A percentile compares a stretch with the other conserved stretches of the same genome.
Conservation (phyloP, 2,113 vertebrate species). For the Sylvilagus bachmani region DNA sequence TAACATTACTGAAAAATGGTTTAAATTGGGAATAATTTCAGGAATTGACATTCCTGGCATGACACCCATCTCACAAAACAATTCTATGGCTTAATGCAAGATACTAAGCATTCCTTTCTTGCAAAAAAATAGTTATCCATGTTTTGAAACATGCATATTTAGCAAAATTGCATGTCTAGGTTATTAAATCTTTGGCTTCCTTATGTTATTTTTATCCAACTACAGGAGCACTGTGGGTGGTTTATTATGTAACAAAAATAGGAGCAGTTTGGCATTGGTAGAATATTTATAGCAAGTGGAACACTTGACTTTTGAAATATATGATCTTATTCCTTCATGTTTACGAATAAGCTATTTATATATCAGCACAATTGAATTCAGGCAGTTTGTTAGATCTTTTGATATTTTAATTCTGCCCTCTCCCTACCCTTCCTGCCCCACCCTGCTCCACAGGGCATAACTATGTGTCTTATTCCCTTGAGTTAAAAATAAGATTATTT, state of each 20-base stretch:
- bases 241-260: conserved; percentile 81
- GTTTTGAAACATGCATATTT: conserved; percentile 40
- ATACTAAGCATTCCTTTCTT: neutral
- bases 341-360: conserved; percentile 66
- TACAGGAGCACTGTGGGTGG: conserved; percentile 62
- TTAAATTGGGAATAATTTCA: conserved; percentile 71
- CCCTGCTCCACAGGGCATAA: neutral
- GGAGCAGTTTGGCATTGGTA: conserved; percentile 53
- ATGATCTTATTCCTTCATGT: conserved; percentile 65
- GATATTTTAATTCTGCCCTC: conserved; percentile 22
- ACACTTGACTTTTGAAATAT: conserved; percentile 68
- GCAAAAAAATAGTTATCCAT: neutral
- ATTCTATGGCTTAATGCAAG: neutral
- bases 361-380: conserved; percentile 36
- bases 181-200: conserved; percentile 68
- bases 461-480: neutral
- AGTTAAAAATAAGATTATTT: conserved; percentile 55
- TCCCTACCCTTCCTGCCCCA: neutral
- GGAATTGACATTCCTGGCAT: neutral
- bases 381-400: conserved; percentile 44
- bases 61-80: neutral
- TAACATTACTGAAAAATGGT: conserved; percentile 59
- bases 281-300: conserved; percentile 74
- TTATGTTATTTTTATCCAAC: conserved; percentile 71
- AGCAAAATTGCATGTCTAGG: conserved; percentile 20